Evolutionary conservation across 2,797 vertebrate species (phyloP).

Genomic region (Otolemur crassicaudatus): DNA sequence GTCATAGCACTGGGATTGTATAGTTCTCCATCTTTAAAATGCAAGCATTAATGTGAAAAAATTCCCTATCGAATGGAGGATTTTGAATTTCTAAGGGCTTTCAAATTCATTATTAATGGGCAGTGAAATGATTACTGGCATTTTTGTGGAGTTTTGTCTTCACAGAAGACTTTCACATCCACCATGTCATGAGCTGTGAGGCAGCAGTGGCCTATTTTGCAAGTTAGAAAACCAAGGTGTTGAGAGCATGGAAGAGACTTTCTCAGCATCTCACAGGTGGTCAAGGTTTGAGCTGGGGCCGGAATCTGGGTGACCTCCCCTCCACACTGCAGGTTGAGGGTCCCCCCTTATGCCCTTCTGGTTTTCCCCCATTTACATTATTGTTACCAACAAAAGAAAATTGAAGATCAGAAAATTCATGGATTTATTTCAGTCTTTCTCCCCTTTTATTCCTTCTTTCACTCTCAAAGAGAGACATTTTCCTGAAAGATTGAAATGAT

Average conservation of each 20-base stretch:
- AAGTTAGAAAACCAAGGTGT: neutral
- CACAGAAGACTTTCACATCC: neutral
- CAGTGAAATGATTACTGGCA: neutral
- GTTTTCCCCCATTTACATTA: neutral
- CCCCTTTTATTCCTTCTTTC: neutral
- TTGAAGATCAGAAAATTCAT: neutral
- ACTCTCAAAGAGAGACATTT: neutral
- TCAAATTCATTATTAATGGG: neutral
- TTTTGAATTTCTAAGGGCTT: neutral
- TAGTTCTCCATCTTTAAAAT: neutral
- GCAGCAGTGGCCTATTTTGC: neutral
- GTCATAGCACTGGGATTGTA: neutral
- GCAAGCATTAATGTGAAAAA: neutral
- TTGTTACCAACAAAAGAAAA: neutral
- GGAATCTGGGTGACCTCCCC: fast-evolving
- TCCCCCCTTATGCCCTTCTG: fast-evolving
- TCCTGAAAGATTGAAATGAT: neutral
- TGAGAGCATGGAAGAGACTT: neutral
- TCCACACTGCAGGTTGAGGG: neutral
- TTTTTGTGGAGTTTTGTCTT: neutral
- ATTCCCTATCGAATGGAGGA: neutral
- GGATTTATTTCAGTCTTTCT: neutral
- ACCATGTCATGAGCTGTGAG: neutral
- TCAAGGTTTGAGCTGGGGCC: too few species aligned
- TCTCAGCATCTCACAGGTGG: neutral